A percentile compares a stretch with the other conserved stretches of the same genome.
Conservation (phyloP, 2,888 invertebrate genomes). For the Teinopalpus imperialis region DNA sequence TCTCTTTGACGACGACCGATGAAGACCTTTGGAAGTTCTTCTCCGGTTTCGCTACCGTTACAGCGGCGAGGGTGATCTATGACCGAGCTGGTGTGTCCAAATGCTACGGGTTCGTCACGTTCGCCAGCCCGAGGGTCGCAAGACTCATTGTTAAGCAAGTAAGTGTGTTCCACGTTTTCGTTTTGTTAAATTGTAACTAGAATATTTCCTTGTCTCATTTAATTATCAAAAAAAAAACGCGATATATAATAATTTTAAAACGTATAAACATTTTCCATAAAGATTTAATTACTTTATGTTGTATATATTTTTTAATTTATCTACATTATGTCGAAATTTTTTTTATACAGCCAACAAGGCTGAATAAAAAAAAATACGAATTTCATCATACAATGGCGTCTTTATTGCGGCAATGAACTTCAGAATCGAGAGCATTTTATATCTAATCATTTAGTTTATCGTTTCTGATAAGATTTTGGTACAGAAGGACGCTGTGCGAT, state of each 20-base stretch:
- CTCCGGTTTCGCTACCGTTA: conserved; percentile 93
- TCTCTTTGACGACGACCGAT: conserved; percentile 96
- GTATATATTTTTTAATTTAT: too few relatives aligned
- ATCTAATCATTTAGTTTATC: conserved; percentile 19
- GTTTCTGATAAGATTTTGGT: conserved; percentile 12
- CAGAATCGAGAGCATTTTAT: conserved; percentile 2
- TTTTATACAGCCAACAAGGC: too few relatives aligned
- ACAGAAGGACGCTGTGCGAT: conserved; percentile 8
- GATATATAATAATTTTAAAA: too few relatives aligned
- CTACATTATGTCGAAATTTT: too few relatives aligned
- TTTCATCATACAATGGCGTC: conserved; percentile 9
- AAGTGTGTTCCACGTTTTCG: conserved; percentile 29
- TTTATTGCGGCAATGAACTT: conserved; percentile 19
- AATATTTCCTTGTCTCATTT: too few relatives aligned
- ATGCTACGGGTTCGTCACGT: conserved; percentile 93
- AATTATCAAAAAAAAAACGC: too few relatives aligned
- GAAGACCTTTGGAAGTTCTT: conserved; percentile 95
- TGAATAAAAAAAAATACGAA: too few relatives aligned
- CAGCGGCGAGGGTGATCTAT: conserved; percentile 96
- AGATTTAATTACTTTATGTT: too few relatives aligned
- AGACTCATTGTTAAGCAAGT: conserved; percentile 79
- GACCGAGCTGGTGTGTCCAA: conserved; percentile 97
- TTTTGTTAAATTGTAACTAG: too few relatives aligned
- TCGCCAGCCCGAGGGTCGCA: conserved; percentile 75
- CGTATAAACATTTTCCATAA: too few relatives aligned